A percentile compares a stretch with the other conserved stretches of the same genome.
Evolutionary conservation across 2,888 invertebrate species (phyloP).

Genomic region (Drosophila formosana): DNA sequence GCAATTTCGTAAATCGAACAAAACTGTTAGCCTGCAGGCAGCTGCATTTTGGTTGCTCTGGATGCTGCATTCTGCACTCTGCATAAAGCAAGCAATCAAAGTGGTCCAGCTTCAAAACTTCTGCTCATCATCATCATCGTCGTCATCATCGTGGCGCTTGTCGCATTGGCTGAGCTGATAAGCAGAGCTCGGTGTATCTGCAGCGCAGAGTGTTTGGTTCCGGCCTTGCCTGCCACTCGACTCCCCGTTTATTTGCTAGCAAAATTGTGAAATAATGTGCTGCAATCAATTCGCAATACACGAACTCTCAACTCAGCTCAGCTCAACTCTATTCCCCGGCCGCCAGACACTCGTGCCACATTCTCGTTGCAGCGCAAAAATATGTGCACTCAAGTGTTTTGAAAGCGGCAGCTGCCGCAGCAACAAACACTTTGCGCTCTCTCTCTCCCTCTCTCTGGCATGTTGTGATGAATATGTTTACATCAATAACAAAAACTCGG

Average conservation of each 20-base stretch:
- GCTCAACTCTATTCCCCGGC: constrained; percentile 4
- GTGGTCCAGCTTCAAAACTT: constrained; percentile 16
- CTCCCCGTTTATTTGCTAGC: constrained; percentile 67
- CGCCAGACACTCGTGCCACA: neutral
- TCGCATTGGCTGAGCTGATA: constrained; percentile 58
- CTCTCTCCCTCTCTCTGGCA: constrained; percentile 9
- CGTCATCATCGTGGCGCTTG: constrained; percentile 38
- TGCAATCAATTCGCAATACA: constrained; percentile 74
- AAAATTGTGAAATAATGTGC: constrained; percentile 76
- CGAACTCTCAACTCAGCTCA: constrained; percentile 20
- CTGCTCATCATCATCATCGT: constrained; percentile 16
- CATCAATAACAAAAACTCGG: constrained; percentile 70
- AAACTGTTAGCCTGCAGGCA: constrained; percentile 51
- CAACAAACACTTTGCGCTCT: constrained; percentile 19
- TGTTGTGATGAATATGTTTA: constrained; percentile 72
- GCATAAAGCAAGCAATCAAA: constrained; percentile 51
- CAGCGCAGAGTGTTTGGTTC: constrained; percentile 34
- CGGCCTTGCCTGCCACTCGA: constrained; percentile 24
- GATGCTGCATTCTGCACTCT: constrained; percentile 6
- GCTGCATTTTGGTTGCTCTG: constrained; percentile 1
- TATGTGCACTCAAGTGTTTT: constrained; percentile 70
- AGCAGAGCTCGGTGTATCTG: constrained; percentile 44
- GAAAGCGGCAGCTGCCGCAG: constrained; percentile 66
- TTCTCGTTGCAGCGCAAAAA: constrained; percentile 37
- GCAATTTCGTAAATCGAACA: constrained; percentile 67